Conservation (phyloP, 1,140 invertebrate genomes). For the Macrobrachium rosenbergii region DNA sequence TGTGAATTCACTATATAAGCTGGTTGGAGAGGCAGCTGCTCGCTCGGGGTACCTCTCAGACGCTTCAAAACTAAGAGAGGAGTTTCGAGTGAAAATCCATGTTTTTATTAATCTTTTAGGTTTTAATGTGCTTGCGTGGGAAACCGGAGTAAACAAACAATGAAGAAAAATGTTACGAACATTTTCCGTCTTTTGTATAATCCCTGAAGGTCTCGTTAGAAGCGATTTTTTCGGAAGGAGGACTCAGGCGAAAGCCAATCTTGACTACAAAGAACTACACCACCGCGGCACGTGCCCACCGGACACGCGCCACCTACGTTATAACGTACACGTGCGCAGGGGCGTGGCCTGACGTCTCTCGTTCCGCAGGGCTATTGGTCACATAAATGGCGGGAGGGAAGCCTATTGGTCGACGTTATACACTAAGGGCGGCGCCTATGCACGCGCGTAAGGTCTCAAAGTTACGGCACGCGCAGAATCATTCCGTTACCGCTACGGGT, state of each 20-base stretch:
- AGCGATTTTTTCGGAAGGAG: neutral
- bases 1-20: no score
- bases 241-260: neutral
- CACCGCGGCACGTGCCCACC: constrained; percentile 52
- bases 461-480: constrained; percentile 55
- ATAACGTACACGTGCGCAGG: constrained; percentile 56
- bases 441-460: constrained; percentile 61
- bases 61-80: no score
- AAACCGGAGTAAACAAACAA: no score
- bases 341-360: constrained; percentile 26
- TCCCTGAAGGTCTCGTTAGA: no score
- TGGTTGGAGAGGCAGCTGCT: no score
- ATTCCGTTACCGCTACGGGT: constrained; percentile 58
- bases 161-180: no score
- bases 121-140: no score
- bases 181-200: no score
- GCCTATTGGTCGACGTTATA: constrained; percentile 36
- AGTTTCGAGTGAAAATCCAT: no score
- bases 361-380: constrained; percentile 25
- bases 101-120: no score
- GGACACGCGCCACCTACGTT: constrained; percentile 52
- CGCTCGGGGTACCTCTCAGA: no score
- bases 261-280: constrained; percentile 42
- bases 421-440: constrained; percentile 45
- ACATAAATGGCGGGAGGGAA: constrained; percentile 55